Base-by-base conservation (phyloP, 92 coral and sea anemone genomes). In the Phenganax stokvisi region DNA sequence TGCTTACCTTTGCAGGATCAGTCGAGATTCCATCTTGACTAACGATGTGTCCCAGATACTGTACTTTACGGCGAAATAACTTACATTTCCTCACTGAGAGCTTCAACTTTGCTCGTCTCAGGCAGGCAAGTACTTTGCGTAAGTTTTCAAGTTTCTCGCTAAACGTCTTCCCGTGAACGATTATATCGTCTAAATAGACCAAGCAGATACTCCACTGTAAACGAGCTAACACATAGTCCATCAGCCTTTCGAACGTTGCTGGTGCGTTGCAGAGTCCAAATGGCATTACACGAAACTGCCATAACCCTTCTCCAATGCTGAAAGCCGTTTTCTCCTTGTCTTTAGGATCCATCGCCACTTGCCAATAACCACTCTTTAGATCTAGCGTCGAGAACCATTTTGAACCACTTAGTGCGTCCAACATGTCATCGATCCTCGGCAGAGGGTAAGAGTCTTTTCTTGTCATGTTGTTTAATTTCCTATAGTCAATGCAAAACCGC, bases 21-120 rank as follows among this genome's bases (percentile, higher is more conserved):
- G 91, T 85, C 0, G 84, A 75, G 8, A 88, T 59, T 57, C 91
- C 91, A 57, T 80, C 79, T 16, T 58, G 17, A 62, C 91, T 77
- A 10, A 85, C 72, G 52, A 85, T 57, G 27, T 88, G 81, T 20
- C 91, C 86, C 44, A 88, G 76, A 56, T 88, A 88, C 13, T 78
- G 75, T 17, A 88, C 91, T 7, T 79, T 37, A 15, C 51, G 75
- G 64, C 81, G 64, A 74, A 87, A 85, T 29, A 87, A 77, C 54
- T 57, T 65, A 25, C 88, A 87, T 67, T 87, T 87, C 52, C 47
- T 79, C 9, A 85, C 81, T 30, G 54, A 78, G 12, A 87, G 84
- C 56, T 87, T 84, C 57, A 87, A 77, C 6, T 66, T 54, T 1
- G 90, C 90, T 37, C 61, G 76, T 5, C 84, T 44, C 31, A 87